Evolutionary conservation across 2,797 vertebrate species (phyloP), one percentile per base, ranked within the genome.

Genomic region (Microctenopoma steveboyesi): DNA sequence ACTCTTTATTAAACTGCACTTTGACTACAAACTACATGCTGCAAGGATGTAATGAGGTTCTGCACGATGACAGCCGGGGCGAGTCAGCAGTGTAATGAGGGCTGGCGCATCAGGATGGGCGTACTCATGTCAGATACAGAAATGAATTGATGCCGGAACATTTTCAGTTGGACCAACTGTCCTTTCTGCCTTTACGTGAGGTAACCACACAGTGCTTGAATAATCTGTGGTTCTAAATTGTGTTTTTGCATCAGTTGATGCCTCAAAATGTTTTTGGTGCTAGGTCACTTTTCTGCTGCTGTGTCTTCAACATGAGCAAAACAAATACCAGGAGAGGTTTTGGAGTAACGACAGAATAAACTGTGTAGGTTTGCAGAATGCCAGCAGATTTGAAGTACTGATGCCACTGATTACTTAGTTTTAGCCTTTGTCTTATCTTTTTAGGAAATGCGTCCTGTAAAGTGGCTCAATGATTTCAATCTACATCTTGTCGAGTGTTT

Each of bases 31-130:
- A 69, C 40, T 58, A 74, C 78, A 76, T 8, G 2, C 27, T 60
- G 64, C 1, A 2, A 43, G 53, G 63, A 53, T 79, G 86, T 84
- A 82, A 88, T 78, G 69, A 85, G 77, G 78, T 59, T 22, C 22
- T 22, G 22, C 22, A 62, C 9, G 46, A 77, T 67, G 70, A 85
- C 51, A 74, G 81, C 45, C 65, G 13, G 42, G 73, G 66, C 64
- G 62, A 69, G 74, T 80, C 60, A 52, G 51, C 33, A 5, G 16
- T 22, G 50, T 77, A 70, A 77, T 64, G 62, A 78, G 51, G 47
- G 18, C 72, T 77, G 79, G 61, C 70, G 53, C 51, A 58, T 72
- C 56, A 61, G 45, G 35, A 59, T 25, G 62, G 71, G 53, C 2
- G 2, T 53, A 49, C 43, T 42, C 0, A 0, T 53, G 25, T 62